These are phyloP conservation scores for Muscicapa striata DNA, from an alignment of 2,797 vertebrate genomes.

Conservation along the genomic window DNA sequence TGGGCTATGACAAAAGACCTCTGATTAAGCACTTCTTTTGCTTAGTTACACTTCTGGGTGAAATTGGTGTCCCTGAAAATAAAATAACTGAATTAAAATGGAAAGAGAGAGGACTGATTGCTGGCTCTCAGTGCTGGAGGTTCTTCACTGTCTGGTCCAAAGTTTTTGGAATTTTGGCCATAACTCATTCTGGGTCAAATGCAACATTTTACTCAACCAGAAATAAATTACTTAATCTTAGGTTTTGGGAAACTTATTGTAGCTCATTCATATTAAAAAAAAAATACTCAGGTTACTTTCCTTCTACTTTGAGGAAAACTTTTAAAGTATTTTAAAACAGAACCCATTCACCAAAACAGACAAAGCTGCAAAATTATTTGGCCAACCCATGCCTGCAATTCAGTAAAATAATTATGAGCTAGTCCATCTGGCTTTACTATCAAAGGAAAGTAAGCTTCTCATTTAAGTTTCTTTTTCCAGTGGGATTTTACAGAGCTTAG, in stretches of 20 bases:
- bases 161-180: background rate
- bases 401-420: background rate
- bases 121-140: background rate
- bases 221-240: background rate
- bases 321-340: background rate
- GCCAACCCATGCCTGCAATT: background rate
- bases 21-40: conserved; percentile 43
- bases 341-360: background rate
- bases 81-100: conserved; percentile 25
- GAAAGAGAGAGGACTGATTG: background rate
- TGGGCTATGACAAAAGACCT: conserved; percentile 21
- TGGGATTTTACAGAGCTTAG: background rate
- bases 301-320: background rate
- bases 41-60: conserved; percentile 25
- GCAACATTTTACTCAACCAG: background rate
- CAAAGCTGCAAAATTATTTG: background rate
- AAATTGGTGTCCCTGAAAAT: conserved; percentile 36
- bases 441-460: background rate
- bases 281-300: background rate
- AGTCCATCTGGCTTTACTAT: background rate
- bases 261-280: background rate
- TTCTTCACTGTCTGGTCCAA: background rate
- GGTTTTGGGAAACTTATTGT: background rate
- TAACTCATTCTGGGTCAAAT: background rate
- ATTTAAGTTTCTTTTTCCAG: background rate